These are phyloP conservation scores for Barnardius zonarius DNA, from an alignment of 2,113 vertebrate genomes.

Conservation along the genomic window DNA sequence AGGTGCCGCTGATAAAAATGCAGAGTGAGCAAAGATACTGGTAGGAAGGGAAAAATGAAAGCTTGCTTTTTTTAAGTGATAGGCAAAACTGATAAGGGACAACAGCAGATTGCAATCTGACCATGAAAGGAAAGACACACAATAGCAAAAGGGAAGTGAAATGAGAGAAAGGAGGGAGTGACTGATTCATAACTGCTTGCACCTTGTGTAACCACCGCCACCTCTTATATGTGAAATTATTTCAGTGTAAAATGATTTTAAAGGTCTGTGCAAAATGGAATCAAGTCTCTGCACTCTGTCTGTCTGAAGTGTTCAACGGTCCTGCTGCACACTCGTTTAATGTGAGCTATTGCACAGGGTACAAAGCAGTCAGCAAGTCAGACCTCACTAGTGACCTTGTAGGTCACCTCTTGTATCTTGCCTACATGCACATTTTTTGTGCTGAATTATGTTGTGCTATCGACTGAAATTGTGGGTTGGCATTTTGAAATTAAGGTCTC, in stretches of 20 bases:
- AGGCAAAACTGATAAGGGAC: background rate
- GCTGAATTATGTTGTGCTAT: background rate
- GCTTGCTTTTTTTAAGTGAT: background rate
- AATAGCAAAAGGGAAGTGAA: conserved; percentile 2
- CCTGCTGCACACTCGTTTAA: background rate
- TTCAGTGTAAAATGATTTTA: background rate
- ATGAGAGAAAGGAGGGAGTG: background rate
- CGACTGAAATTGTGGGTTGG: background rate
- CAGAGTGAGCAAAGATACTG: background rate
- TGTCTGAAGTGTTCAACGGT: background rate
- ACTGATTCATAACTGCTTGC: background rate
- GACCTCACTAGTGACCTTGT: background rate
- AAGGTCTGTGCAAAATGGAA: background rate
- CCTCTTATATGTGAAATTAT: fast-evolving
- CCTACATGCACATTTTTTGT: background rate
- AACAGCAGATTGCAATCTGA: background rate
- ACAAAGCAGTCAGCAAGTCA: background rate
- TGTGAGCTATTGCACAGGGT: background rate
- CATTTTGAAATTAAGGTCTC: background rate
- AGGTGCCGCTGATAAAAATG: background rate
- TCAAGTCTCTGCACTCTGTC: background rate
- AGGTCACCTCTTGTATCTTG: background rate
- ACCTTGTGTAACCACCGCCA: background rate
- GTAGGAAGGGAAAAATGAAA: background rate
- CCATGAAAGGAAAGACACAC: background rate